These are phyloP conservation scores for Phrynocephalus forsythii DNA, from an alignment of 2,797 vertebrate species.

Conservation along the genomic window DNA sequence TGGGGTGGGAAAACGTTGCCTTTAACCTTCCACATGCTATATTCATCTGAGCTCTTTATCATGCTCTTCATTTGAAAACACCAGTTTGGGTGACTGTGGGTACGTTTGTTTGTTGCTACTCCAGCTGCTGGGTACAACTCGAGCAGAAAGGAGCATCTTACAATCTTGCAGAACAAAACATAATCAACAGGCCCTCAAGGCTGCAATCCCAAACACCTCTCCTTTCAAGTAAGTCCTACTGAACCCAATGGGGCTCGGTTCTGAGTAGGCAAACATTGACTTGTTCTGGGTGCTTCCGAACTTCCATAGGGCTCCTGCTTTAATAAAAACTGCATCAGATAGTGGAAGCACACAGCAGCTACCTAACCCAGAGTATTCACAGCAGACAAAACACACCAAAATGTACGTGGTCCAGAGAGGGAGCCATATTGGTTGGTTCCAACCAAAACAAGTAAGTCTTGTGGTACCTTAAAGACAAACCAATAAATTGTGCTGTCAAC, in stretches of 20 bases:
- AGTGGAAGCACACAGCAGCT: not conserved
- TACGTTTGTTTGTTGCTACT: not conserved
- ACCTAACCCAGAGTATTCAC: not conserved
- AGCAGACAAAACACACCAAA: not conserved
- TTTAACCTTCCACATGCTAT: not conserved
- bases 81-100: not conserved
- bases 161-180: not conserved
- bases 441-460: not conserved
- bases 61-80: not conserved
- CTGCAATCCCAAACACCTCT: not conserved
- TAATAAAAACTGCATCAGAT: not conserved
- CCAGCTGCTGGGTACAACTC: not conserved
- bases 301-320: not conserved
- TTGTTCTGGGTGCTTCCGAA: not conserved
- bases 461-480: not conserved
- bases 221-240: not conserved
- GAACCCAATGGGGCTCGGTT: not conserved
- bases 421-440: not conserved
- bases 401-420: not conserved
- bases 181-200: not conserved
- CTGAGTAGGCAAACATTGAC: not conserved
- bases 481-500: not conserved
- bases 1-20: not conserved
- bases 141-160: fast-evolving
- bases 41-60: not conserved